Evolutionary conservation across 2,113 vertebrate species (phyloP), one percentile per base, ranked within the genome.

Genomic region (Perca fluviatilis): DNA sequence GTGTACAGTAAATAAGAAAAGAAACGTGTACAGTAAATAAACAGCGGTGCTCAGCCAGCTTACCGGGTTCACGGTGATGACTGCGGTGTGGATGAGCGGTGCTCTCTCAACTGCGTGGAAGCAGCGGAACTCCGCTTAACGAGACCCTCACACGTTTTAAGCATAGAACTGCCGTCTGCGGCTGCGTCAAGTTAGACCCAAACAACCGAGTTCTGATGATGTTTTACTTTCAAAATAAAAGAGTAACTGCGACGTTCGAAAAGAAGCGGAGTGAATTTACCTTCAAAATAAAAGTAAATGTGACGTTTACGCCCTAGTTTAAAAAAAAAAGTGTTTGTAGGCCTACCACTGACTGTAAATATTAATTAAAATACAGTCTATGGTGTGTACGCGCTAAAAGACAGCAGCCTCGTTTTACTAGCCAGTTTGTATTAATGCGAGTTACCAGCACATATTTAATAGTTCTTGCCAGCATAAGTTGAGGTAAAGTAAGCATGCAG

Each of bases 41-140:
- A 25, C 62, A 54, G 73, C 66, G 47, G 51, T 2, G 14, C 21
- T 74, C 47, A 7, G 30, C 2, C 23, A 19, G 11, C 88, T 90
- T 90, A 91, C 88, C 88, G 72, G 79, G 56, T 4, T 74, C 65
- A 14, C 75, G 62, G 68, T 18, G 87, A 71, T 62, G 80, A 46
- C 67, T 72, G 74, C 67, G 6, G 74, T 49, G 51, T 23, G 53
- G 76, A 74, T 40, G 73, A 61, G 86, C 63, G n/a, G 61, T 1
- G 25, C 67, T 66, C 70, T 60, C 53, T 30, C 18, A 46, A 15
- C 23, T 3, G 61, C 46, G 27, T 5, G 79, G 49, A 71, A n/a
- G 80, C 74, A 15, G 84, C 71, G 60, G 49, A 40, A 30, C 73
- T 86, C 85, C 58, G 82, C 75, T 80, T 6, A 58, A 58, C 54